phyloP scores from a whole-genome alignment of 2,113 vertebrate genomes.

The Theristicus caerulescens region DNA sequence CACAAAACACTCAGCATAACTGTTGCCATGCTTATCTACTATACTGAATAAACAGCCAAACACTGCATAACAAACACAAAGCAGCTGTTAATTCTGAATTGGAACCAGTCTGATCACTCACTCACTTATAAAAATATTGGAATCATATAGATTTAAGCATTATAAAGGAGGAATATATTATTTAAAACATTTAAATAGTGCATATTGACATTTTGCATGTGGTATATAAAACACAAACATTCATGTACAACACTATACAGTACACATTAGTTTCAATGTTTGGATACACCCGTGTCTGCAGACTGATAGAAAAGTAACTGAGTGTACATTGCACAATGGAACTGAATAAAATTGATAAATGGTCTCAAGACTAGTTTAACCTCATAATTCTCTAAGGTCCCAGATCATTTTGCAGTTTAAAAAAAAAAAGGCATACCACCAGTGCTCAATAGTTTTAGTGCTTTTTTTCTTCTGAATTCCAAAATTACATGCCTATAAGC shows the following conservation, averaged over 20 bases:
- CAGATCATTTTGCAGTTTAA: constrained; percentile 49
- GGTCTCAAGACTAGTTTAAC: constrained; percentile 72
- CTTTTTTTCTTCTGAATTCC: constrained; percentile 62
- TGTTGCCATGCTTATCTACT: constrained; percentile 85
- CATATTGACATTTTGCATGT: constrained; percentile 84
- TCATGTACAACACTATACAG: constrained; percentile 84
- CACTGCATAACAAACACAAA: constrained; percentile 78
- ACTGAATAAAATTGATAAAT: constrained; percentile 61
- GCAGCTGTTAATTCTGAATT: constrained; percentile 80
- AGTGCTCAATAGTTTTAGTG: constrained; percentile 73
- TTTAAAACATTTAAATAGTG: constrained; percentile 83
- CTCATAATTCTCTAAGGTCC: constrained; percentile 66
- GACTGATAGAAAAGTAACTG: constrained; percentile 70
- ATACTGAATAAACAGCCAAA: constrained; percentile 81
- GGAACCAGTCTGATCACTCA: constrained; percentile 76
- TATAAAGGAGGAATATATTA: constrained; percentile 89
- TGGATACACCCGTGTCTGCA: constrained; percentile 73
- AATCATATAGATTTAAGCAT: constrained; percentile 85
- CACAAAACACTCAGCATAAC: constrained; percentile 81
- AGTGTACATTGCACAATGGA: constrained; percentile 75
- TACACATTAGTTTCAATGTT: constrained; percentile 79
- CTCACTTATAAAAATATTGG: constrained; percentile 86
- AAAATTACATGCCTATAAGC: constrained; percentile 66
- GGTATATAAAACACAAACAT: constrained; percentile 83
- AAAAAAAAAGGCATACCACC: constrained; percentile 61